Evolutionary conservation across 2,113 vertebrate genomes (phyloP).

Genomic region (Mesocricetus auratus): DNA sequence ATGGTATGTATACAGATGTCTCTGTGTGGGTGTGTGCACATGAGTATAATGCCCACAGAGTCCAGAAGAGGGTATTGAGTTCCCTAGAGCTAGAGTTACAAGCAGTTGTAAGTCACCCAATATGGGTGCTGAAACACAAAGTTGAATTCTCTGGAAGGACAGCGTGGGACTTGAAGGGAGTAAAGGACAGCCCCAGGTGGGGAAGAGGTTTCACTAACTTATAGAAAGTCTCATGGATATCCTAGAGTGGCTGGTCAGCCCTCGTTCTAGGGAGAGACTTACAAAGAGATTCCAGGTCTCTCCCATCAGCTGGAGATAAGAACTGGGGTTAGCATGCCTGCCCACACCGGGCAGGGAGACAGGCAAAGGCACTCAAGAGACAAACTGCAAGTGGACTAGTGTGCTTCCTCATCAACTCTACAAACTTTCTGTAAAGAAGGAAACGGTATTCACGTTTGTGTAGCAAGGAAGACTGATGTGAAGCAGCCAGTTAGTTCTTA

Average conservation of each 20-base stretch:
- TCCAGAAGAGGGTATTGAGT: background rate
- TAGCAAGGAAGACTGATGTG: background rate
- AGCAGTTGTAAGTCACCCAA: background rate
- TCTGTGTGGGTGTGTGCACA: background rate
- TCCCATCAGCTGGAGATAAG: background rate
- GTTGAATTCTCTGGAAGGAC: background rate
- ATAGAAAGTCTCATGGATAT: background rate
- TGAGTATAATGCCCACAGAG: background rate
- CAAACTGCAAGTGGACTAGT: background rate
- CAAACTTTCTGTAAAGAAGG: slow-evolving; percentile 3
- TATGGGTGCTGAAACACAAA: background rate
- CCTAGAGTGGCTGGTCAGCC: background rate
- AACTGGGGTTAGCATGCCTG: background rate
- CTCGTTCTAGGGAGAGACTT: background rate
- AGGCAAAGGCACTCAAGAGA: background rate
- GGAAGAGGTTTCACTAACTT: background rate
- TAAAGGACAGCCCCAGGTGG: background rate
- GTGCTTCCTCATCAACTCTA: background rate
- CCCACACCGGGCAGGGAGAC: background rate
- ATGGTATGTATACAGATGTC: background rate
- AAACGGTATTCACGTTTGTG: background rate
- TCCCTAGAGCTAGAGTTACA: background rate
- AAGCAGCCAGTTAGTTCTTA: background rate
- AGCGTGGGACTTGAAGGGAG: background rate
- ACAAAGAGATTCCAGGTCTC: background rate